These are phyloP conservation scores for Apis cerana DNA, from an alignment of 1,140 invertebrate genomes.

Conservation along the genomic window DNA sequence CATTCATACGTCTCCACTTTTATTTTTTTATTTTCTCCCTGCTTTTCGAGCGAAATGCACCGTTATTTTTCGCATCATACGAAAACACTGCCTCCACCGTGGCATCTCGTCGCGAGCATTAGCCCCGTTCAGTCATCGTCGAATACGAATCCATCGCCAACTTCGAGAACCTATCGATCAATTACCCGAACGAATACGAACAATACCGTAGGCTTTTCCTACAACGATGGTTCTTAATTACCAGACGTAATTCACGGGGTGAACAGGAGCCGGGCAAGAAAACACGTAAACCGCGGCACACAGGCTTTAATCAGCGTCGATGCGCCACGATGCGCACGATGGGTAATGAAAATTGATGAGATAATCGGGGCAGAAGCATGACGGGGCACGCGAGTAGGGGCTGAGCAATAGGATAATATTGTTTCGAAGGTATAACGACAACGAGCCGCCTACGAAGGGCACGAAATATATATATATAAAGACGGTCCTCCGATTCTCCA, in stretches of 20 bases:
- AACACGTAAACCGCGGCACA: constrained; percentile 54
- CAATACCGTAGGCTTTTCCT: constrained; percentile 49
- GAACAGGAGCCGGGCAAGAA: constrained; percentile 51
- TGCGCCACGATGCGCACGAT: constrained; percentile 56
- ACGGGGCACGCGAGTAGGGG: constrained; percentile 33
- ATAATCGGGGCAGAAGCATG: constrained; percentile 61
- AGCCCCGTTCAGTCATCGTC: constrained; percentile 60
- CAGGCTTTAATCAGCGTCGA: constrained; percentile 64
- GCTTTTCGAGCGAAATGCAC: constrained; percentile 4
- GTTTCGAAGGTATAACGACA: constrained; percentile 62
- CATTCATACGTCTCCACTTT: constrained; percentile 13
- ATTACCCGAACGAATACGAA: constrained; percentile 66
- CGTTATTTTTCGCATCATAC: background rate
- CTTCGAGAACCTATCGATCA: constrained; percentile 67
- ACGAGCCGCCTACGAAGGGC: constrained; percentile 34
- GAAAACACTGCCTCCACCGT: background rate
- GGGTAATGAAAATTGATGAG: constrained; percentile 74
- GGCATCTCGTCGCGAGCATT: constrained; percentile 48
- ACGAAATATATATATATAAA: constrained; percentile 27
- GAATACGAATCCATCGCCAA: constrained; percentile 43
- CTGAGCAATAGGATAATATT: constrained; percentile 65
- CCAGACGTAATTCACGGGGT: constrained; percentile 50
- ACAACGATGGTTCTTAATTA: constrained; percentile 64
- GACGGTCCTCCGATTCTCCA: constrained; percentile 28
- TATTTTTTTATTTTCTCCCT: background rate